Percentiles rank a stretch among this genome's conserved stretches.
phyloP scores from a whole-genome alignment of 1,140 invertebrate species.

The Rhagoletis pomonella region DNA sequence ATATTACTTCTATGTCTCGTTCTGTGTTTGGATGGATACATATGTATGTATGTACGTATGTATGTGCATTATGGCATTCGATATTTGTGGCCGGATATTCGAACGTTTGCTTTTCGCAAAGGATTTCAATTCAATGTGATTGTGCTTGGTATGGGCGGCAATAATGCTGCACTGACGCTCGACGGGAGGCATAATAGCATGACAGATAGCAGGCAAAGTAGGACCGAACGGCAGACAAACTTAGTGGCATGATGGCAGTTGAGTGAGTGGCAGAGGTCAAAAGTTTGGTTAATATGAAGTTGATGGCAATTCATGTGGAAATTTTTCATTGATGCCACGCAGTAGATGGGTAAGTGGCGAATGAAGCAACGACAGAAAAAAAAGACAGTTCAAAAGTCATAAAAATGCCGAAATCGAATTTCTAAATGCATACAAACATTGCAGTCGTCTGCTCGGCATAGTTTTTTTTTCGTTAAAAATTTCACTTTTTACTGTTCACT shows the following conservation, averaged over 20 bases:
- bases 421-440: neutral
- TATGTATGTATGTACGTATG: neutral
- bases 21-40: neutral
- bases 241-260: neutral
- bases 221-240: neutral
- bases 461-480: neutral
- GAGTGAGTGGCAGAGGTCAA: slow-evolving; percentile 18
- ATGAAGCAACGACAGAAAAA: neutral
- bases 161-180: slow-evolving; percentile 32
- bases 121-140: slow-evolving; percentile 30
- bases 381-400: neutral
- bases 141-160: neutral
- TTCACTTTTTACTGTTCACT: slow-evolving; percentile 1
- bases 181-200: neutral
- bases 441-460: neutral
- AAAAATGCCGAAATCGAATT: neutral
- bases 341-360: neutral
- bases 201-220: neutral
- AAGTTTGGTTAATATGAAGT: slow-evolving; percentile 48
- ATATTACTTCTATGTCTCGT: neutral
- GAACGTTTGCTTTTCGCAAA: slow-evolving; percentile 36
- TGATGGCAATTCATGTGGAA: slow-evolving; percentile 48
- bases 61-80: slow-evolving; percentile 9
- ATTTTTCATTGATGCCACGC: slow-evolving; percentile 34
- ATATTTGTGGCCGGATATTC: slow-evolving; percentile 43